Base-by-base conservation (phyloP, 2,888 invertebrate species). In the Andricus quercusramuli region DNA sequence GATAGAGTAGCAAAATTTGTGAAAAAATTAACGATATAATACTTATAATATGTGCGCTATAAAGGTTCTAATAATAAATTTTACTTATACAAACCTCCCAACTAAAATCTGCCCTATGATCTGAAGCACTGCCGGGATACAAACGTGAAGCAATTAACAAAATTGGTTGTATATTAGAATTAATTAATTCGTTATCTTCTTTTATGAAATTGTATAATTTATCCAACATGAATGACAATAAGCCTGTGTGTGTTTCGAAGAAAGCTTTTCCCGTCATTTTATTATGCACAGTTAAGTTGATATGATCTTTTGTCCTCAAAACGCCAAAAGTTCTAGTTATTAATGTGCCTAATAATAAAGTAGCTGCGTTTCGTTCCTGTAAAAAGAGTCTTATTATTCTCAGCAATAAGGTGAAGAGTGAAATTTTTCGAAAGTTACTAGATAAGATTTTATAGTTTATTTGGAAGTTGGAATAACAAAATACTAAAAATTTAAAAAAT, bases 241-340 rank as follows among this genome's bases (percentile, higher is more conserved):
- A 92, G n/a, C 93, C 91, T n/a, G 96, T 95, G 91, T 95, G 96
- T 82, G 94, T 94, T 85, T 96, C 94, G 93, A 97, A 98, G 93
- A 99, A 98, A 70, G 97, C 95, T 82, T 96, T 94, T 70, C 95
- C 96, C 41, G 96, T 95, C 95, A 97, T 95, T 87, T 94, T 94
- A 92, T 96, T 96, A 76, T 96, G 94, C 22, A 94, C 93, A 80
- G 94, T 94, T 47, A 96, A 91, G 80, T 94, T 93, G n/a, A 95
- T 94, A 11, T 93, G 92, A 88, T 94, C 94, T 66, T 94, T 94
- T 0, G 94, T 94, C 78, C 96, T 94, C 87, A 94, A 94, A 29
- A 98, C 98, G 3, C 99, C 99, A 94, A 99, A 98, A 85, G 97
- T 96, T 84, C 98, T 94, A 67, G 96, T 96, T 89, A 97, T 95